phyloP scores from a whole-genome alignment of 2,888 invertebrate species.

The Agrenia bidenticulata region DNA sequence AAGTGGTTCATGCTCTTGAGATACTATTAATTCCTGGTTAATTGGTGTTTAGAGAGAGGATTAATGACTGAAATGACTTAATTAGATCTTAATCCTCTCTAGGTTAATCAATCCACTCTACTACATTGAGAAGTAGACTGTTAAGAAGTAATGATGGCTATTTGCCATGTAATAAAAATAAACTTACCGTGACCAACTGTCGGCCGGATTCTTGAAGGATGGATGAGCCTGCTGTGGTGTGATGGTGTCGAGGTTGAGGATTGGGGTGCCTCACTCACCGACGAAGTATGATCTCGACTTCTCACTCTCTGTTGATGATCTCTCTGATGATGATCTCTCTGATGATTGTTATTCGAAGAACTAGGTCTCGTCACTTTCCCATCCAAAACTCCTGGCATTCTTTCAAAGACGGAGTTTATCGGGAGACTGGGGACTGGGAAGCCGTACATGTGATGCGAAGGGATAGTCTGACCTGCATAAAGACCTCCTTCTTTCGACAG shows the following conservation, averaged over 20 bases:
- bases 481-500: conserved; percentile 51
- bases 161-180: background rate
- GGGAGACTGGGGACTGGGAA: conserved; percentile 45
- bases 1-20: no score
- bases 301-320: background rate
- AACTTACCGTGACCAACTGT: background rate
- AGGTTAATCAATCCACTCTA: no score
- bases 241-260: background rate
- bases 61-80: no score
- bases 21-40: no score
- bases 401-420: conserved; percentile 44
- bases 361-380: conserved; percentile 19
- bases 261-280: background rate
- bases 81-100: no score
- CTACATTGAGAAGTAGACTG: no score
- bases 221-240: conserved; percentile 9
- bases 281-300: background rate
- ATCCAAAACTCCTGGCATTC: conserved; percentile 36
- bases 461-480: conserved; percentile 48
- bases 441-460: conserved; percentile 37
- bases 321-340: background rate
- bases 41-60: no score
- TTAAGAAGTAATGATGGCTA: no score
- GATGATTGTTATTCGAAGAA: background rate
- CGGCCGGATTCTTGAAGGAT: conserved; percentile 16